Percentiles rank a stretch among this genome's conserved stretches.
Conservation (phyloP, 2,888 invertebrate species). For the Yponomeuta evonymella region DNA sequence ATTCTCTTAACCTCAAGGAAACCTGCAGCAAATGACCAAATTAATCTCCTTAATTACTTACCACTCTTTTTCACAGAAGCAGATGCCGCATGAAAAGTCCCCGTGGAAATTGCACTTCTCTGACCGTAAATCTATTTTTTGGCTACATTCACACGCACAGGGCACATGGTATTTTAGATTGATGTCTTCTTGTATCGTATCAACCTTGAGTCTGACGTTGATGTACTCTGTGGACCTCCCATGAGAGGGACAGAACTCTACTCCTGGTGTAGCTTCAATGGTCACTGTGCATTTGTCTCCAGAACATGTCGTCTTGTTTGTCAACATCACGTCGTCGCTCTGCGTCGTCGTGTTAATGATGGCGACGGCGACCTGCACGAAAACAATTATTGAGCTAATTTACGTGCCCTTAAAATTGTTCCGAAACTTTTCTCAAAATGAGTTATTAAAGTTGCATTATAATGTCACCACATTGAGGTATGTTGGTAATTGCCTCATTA, state of each 20-base stretch:
- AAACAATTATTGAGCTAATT: neutral
- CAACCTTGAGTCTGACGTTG: constrained; percentile 35
- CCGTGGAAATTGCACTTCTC: constrained; percentile 61
- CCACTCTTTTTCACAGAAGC: constrained; percentile 70
- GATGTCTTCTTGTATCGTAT: constrained; percentile 33
- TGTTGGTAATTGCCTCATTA: neutral
- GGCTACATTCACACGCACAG: constrained; percentile 52
- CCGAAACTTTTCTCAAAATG: constrained; percentile 4
- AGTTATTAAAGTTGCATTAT: constrained; percentile 6
- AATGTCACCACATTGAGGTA: neutral
- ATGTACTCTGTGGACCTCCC: constrained; percentile 36
- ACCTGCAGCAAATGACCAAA: neutral
- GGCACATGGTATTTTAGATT: constrained; percentile 47
- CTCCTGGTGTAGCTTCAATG: constrained; percentile 29
- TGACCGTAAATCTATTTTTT: constrained; percentile 47
- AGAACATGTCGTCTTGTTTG: neutral
- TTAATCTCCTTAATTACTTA: constrained; percentile 30
- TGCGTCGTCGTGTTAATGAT: constrained; percentile 17
- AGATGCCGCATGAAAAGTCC: constrained; percentile 77
- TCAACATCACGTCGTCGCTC: constrained; percentile 7
- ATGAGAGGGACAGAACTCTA: constrained; percentile 40
- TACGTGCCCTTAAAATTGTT: neutral
- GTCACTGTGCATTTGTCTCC: constrained; percentile 15
- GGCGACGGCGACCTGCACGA: constrained; percentile 4
- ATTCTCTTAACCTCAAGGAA: neutral